phyloP scores from a whole-genome alignment of 2,888 invertebrate genomes.

The Conus canariensis region DNA sequence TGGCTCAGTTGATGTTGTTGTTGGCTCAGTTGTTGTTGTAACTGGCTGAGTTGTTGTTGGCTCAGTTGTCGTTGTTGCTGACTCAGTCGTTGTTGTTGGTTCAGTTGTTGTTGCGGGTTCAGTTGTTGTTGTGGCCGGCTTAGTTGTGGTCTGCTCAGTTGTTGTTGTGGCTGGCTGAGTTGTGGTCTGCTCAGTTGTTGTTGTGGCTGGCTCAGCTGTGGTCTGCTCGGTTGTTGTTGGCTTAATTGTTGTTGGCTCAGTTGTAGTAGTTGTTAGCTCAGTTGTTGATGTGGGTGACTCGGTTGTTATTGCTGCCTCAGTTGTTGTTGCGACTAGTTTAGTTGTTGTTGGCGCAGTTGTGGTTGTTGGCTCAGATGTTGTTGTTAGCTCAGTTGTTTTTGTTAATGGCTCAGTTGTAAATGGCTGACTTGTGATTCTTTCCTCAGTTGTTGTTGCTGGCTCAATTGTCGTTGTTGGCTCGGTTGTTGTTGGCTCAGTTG shows the following conservation, averaged over 20 bases:
- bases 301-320: neutral
- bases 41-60: no score
- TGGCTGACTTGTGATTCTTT: neutral
- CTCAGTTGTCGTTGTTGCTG: no score
- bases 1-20: no score
- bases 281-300: neutral
- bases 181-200: neutral
- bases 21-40: no score
- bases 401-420: neutral
- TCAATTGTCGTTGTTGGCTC: neutral
- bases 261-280: no score
- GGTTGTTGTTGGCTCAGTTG: neutral
- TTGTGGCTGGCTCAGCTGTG: no score
- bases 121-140: neutral
- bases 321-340: neutral
- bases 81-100: no score
- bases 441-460: neutral
- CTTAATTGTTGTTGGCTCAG: neutral
- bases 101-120: no score
- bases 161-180: neutral
- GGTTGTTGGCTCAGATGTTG: neutral
- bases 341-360: neutral
- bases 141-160: fast-evolving
- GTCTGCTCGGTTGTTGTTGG: no score
- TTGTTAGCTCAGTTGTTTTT: neutral